Evolutionary conservation across 2,113 vertebrate genomes (phyloP), one percentile per base, ranked within the genome.

Genomic region (Haemorhous mexicanus): DNA sequence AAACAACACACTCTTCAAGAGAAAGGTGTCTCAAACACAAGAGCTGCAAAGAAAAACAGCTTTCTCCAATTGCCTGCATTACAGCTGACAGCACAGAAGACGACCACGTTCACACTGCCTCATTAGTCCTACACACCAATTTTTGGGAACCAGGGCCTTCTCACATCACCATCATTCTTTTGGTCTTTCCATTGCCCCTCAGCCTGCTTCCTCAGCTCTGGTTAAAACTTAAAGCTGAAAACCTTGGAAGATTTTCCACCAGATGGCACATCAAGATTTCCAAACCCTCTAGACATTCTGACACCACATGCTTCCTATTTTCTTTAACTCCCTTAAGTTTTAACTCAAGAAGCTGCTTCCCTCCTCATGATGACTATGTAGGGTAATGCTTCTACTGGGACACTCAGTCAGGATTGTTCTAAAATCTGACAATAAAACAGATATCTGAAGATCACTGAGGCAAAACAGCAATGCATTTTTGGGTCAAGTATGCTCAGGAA

Each of bases 181-280:
- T 0, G 0, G 13, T 63, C 58, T 63, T 80, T 63, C 26, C 23
- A 43, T 0, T 3, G 0, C 27, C 21, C 15, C 50, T 85, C 35
- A 49, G 37, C 7, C 67, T 76, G 32, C 13, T n/a, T 64, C 20
- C 15, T 10, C 21, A 50, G 21, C 16, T 53, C 46, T 43, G 18
- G 5, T 16, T 85, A 18, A 62, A 73, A 84, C 10, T 13, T 30
- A 22, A 35, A 73, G 37, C 4, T n/a, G 7, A 94, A 83, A 86
- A 77, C 4, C 30, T 46, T 53, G 27, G 37, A 50, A 73, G n/a
- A 61, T 50, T 80, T 83, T 58, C 53, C 46, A 94, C 20, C 44
- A 90, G 16, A 80, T 46, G 19, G 46, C 30, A 92, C 15, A 76
- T 73, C 11, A 41, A 4, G 14, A 88, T 58, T 46, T 89, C 35